phyloP scores from a whole-genome alignment of 64 coral and sea anemone species.

The Actinia equina region DNA sequence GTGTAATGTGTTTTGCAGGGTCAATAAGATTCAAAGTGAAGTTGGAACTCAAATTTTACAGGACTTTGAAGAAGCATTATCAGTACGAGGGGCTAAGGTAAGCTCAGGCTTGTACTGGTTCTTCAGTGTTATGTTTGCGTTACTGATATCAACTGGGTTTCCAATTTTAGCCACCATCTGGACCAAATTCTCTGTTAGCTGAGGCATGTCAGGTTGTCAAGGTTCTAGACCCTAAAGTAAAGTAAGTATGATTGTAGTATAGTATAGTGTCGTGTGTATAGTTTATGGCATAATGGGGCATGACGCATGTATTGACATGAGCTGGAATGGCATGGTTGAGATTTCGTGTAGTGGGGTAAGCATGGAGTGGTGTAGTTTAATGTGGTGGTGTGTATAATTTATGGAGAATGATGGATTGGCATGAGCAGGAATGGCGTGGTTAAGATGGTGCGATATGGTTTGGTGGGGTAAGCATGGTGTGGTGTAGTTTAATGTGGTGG shows the following conservation, averaged over 20 bases:
- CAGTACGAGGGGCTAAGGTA: slow-evolving; percentile 92
- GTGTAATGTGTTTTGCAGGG: slow-evolving; percentile 33
- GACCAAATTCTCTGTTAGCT: slow-evolving; percentile 88
- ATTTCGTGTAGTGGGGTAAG: too few species aligned
- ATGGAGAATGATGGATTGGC: too few species aligned
- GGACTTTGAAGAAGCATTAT: slow-evolving; percentile 97
- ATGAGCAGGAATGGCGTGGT: neutral
- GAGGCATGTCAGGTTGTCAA: slow-evolving; percentile 96
- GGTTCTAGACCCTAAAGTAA: slow-evolving; percentile 90
- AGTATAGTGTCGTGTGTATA: neutral
- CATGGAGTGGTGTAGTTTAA: too few species aligned
- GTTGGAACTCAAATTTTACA: slow-evolving; percentile 90
- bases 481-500: too few species aligned
- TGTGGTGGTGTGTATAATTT: too few species aligned
- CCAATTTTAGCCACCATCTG: slow-evolving; percentile 71
- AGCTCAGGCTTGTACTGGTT: neutral
- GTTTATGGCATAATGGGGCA: neutral
- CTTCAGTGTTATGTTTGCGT: neutral
- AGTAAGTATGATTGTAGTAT: slow-evolving; percentile 51
- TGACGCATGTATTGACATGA: too few species aligned
- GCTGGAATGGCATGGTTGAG: neutral
- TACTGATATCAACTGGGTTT: neutral
- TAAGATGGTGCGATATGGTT: too few species aligned
- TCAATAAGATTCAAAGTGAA: slow-evolving; percentile 94
- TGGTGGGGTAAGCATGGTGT: too few species aligned